Conservation (phyloP, 2,113 vertebrate genomes). For the Mesitornis unicolor region DNA sequence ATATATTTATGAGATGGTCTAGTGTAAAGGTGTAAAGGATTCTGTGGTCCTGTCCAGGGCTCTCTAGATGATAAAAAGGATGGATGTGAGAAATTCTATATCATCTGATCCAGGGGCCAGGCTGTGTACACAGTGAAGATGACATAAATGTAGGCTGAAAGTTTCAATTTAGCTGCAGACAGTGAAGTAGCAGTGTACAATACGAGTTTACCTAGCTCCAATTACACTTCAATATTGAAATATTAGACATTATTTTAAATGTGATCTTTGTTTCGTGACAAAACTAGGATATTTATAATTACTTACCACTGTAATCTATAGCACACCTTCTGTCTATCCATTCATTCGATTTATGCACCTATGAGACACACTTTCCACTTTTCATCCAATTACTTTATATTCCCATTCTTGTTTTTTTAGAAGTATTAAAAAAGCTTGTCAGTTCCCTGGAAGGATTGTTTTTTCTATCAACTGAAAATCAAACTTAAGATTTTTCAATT, state of each 20-base stretch:
- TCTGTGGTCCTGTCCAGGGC: not conserved
- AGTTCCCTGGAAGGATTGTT: not conserved
- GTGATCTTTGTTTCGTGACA: not conserved
- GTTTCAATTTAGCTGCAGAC: not conserved
- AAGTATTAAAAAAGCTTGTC: not conserved
- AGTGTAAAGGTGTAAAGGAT: not conserved
- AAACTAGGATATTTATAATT: not conserved
- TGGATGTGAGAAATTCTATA: not conserved
- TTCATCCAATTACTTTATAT: not conserved
- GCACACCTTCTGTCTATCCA: not conserved
- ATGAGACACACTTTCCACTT: not conserved
- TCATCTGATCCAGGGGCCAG: not conserved
- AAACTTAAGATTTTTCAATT: not conserved
- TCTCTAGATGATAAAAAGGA: not conserved
- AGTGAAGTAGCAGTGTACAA: not conserved
- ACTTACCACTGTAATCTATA: not conserved
- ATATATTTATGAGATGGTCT: not conserved
- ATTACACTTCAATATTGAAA: not conserved
- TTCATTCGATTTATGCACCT: rapidly evolving
- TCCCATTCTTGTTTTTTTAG: not conserved
- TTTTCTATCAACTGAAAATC: not conserved
- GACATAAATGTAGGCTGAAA: not conserved
- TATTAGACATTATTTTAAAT: not conserved
- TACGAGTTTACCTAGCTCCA: not conserved
- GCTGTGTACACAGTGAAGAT: not conserved